Conservation (phyloP, 2,797 vertebrate genomes). For the Acrocephalus scirpaceus region DNA sequence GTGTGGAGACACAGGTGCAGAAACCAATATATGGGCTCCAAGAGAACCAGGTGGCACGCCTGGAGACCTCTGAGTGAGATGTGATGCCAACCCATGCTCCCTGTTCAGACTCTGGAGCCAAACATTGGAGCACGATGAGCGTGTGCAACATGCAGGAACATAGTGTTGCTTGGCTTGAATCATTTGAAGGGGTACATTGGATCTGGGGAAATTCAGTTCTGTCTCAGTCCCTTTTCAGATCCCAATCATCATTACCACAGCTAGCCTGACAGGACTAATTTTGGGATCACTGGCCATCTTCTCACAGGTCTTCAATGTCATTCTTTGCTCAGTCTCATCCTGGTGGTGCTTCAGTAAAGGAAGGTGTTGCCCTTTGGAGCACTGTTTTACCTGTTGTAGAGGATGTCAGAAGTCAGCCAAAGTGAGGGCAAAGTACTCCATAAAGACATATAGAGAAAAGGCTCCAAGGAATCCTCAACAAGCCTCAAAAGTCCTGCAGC, state of each 20-base stretch:
- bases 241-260: background rate
- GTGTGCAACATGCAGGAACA: background rate
- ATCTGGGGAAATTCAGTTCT: background rate
- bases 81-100: background rate
- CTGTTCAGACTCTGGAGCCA: background rate
- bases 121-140: accelerated
- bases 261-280: background rate
- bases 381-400: background rate
- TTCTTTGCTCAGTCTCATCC: background rate
- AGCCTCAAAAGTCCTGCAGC: background rate
- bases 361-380: background rate
- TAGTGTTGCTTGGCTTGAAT: background rate
- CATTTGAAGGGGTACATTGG: background rate
- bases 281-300: background rate
- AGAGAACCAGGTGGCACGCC: background rate
- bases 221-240: background rate
- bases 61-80: background rate
- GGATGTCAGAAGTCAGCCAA: background rate
- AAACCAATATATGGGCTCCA: background rate
- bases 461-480: background rate
- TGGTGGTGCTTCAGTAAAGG: background rate
- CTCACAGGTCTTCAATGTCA: background rate
- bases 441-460: background rate
- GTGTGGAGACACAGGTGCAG: background rate
- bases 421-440: background rate